Base-by-base conservation (phyloP, 1,140 invertebrate species). In the Drosophila pandora region DNA sequence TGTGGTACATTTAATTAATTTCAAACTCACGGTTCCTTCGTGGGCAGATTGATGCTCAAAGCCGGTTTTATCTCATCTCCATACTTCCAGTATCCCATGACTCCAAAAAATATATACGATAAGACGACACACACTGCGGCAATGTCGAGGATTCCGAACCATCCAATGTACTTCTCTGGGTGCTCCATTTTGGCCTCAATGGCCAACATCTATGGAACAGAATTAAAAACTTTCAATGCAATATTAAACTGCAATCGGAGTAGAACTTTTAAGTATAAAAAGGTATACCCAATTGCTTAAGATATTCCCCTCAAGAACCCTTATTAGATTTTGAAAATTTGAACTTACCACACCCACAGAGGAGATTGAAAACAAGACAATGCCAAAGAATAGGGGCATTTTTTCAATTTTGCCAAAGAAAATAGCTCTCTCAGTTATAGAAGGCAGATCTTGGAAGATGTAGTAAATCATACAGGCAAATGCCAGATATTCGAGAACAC, bases 71-170 rank as follows among this genome's bases (percentile, higher is more conserved):
- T n/a, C 39, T n/a, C 2, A 1, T 52, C 22, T 7, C 79, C 79
- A 32, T 62, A 82, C 0, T 64, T 58, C 79, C 79, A 82, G 30
- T 62, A 82, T 1, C 79, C 79, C n/a, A 77, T 32, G 3, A 81
- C 17, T 2, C 78, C 79, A 10, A 82, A 73, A 3, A 37, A 1
- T 0, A 39, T 3, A 37, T 77, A 57, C 0, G 62, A 56, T 2
- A 65, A 0, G 0, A 61, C 7, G 2, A 82, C 39, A 5, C 65
- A 4, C 0, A n/a, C 1, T 1, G 48, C 8, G 8, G 41, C 74
- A 1, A 50, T 12, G 12, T 34, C 59, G 1, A 82, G 30, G 4
- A 74, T 17, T 8, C 79, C 79, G 9, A 34, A 48, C 13, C 50
- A 69, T 0, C 73, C 69, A 1, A 70, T 7, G 41, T 65, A 81